Conservation (phyloP, 2,888 invertebrate species). For the Pterostichus madidus region DNA sequence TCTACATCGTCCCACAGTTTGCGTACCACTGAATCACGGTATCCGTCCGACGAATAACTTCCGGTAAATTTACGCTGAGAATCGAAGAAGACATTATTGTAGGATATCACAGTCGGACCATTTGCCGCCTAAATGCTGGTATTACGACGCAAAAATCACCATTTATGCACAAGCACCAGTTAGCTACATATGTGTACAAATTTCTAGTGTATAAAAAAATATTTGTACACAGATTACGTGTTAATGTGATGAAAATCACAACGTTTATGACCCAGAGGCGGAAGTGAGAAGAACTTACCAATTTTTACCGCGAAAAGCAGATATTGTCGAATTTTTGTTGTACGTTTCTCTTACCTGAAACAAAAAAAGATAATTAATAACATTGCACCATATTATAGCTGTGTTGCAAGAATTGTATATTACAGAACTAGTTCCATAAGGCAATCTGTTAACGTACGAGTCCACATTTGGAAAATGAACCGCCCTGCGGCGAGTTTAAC, state of each 20-base stretch:
- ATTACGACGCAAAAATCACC: constrained; percentile 41
- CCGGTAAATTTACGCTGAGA: constrained; percentile 61
- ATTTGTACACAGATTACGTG: constrained; percentile 34
- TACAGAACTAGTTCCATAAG: no score
- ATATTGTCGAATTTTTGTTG: neutral
- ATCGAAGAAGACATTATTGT: constrained; percentile 64
- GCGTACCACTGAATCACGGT: constrained; percentile 19
- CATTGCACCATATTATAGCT: no score
- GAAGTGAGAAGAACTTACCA: constrained; percentile 7
- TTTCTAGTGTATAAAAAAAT: constrained; percentile 36
- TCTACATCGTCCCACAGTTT: constrained; percentile 35
- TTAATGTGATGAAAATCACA: constrained; percentile 25
- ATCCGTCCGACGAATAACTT: constrained; percentile 58
- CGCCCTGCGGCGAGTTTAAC: no score
- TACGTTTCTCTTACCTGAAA: constrained; percentile 36
- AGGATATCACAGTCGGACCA: constrained; percentile 59
- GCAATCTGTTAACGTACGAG: no score
- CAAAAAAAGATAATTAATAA: constrained; percentile 6
- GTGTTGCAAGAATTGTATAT: no score
- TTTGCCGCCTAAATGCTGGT: constrained; percentile 55
- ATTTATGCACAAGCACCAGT: constrained; percentile 18
- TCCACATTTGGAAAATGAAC: no score
- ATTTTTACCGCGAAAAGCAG: neutral
- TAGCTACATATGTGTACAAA: constrained; percentile 12
- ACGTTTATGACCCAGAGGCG: neutral